Evolutionary conservation across 1,140 invertebrate species (phyloP), one percentile per base, ranked within the genome.

Genomic region (Caenorhabditis latens): DNA sequence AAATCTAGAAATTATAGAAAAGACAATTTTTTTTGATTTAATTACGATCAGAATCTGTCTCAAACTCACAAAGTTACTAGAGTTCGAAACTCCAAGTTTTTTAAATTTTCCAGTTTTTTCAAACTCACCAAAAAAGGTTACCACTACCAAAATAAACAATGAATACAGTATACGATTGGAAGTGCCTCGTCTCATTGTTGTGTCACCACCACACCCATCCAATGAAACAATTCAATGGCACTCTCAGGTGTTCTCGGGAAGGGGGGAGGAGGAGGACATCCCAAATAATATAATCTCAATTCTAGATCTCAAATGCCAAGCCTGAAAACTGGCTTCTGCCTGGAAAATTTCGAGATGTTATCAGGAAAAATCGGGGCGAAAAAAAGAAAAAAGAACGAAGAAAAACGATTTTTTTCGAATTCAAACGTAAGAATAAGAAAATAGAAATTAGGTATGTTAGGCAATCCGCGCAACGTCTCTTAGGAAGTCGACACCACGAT

Each of bases 351-450:
- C 32, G 32, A 32, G 32, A 32, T 32, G 32, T 32, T 32, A 32
- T 32, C 32, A n/a, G n/a, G n/a, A n/a, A n/a, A 32, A 32, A 32
- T 16, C 24, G 61, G 4, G 4, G 65, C 11, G 11, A 43, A 71
- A 63, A 63, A 21, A 19, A 63, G 24, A 32, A 21, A 24, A 71
- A n/a, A n/a, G 40, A 79, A 43, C 46, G 46, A 50, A 79, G 43
- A 79, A 79, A 50, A 79, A 79, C 71, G 71, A 79, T 79, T 79
- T 79, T 71, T 71, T 71, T 71, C 65, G 42, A 43, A 43, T n/a
- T 48, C 5, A 46, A 9, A 32, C 24, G 16, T 40, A n/a, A 65
- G n/a, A 65, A 65, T 65, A 11, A 65, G 24, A 58, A n/a, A n/a
- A 58, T 19, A n/a, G 13, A 58, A 6, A 19, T 19, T 14, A 58